Evolutionary conservation across 1,140 invertebrate genomes (phyloP).

Genomic region (Papilio machaon): DNA sequence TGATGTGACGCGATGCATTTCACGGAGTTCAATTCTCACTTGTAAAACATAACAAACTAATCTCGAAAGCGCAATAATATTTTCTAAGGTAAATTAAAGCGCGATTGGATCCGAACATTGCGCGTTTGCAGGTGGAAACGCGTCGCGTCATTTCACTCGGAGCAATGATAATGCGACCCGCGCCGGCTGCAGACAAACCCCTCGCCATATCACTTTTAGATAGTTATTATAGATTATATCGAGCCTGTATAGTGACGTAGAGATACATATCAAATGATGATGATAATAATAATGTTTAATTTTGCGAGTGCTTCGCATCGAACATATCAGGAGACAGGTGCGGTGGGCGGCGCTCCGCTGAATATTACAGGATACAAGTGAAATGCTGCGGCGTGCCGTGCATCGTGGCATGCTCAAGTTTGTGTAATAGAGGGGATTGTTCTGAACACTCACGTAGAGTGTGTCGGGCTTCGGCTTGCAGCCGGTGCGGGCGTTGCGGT

Average conservation of each 20-base stretch:
- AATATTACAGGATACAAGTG: neutral
- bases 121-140: conserved; percentile 21
- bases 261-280: conserved; percentile 37
- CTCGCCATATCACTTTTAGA: conserved; percentile 34
- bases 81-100: neutral
- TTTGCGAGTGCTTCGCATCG: conserved; percentile 36
- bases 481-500: neutral
- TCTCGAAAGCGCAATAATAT: conserved; percentile 11
- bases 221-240: conserved; percentile 39
- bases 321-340: conserved; percentile 32
- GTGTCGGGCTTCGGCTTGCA: neutral
- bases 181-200: conserved; percentile 14
- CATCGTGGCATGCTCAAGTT: neutral
- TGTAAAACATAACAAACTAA: neutral
- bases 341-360: neutral
- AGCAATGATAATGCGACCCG: neutral
- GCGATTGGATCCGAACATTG: neutral
- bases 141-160: conserved; percentile 12
- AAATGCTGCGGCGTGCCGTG: neutral
- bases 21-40: neutral
- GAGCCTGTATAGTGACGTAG: conserved; percentile 37
- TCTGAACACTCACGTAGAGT: neutral
- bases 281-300: conserved; percentile 39
- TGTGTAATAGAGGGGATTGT: conserved; percentile 7
- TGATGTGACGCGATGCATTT: conserved; percentile 33